Base-by-base conservation (phyloP, 2,797 vertebrate species). In the Hoplostethus atlanticus region DNA sequence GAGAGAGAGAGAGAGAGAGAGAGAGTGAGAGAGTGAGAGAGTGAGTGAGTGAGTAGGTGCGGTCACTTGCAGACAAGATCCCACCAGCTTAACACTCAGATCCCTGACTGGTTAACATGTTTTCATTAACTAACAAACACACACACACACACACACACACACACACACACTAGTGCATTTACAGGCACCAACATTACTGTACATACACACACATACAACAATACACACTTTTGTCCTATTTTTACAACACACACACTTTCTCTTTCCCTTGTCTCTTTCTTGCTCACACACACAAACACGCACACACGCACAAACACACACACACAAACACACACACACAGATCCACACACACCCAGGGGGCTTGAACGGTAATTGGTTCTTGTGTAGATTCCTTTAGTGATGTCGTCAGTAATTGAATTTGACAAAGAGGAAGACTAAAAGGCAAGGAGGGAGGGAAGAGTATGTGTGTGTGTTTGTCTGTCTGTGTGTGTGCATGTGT, bases 321-420 rank as follows among this genome's bases (percentile, higher is more conserved):
- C 21, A 21, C 21, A 68, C 52, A 46, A 10, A 59, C 64, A 68
- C 46, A 62, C 56, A 66, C 50, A 68, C 7, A 69, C 55, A 62
- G 21, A 61, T 80, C 61, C 77, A 68, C 40, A 67, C 54, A 61
- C 75, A 81, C 79, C 13, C 70, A 61, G 15, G 69, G 73, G 91
- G 76, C 71, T 78, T 59, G 28, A 78, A 48, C 64, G 0, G 80
- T 92, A 90, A 90, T 89, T 92, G 86, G 80, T 72, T 88, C 51
- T 70, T 81, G 89, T 86, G 80, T 76, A 85, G 75, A 91, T 89
- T 88, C 76, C 81, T 84, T 87, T 80, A 88, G 84, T 91, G 81
- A 90, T 88, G 90, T 87, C 66, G 71, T 80, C 72, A n/a, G 65
- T 94, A 90, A 93, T 90, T 93, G 69, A 92, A 92, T 91, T 92